Base-by-base conservation (phyloP, 2,113 vertebrate species). In the Syngnathoides biaculeatus region DNA sequence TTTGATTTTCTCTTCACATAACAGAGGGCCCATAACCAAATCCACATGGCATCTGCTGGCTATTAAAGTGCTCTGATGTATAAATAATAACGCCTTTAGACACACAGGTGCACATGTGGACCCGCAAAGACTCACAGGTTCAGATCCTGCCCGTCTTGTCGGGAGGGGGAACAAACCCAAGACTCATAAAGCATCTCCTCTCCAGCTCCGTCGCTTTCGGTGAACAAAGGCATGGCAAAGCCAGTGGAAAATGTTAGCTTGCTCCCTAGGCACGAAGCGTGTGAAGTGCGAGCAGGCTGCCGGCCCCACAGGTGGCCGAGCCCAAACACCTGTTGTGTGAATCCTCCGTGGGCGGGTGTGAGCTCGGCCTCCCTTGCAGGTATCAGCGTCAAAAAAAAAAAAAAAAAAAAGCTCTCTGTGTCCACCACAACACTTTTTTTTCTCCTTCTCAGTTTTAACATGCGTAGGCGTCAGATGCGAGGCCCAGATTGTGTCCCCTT, bases 241-340 rank as follows among this genome's bases (percentile, higher is more conserved):
- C 77, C 87, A 85, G 82, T 90, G 90, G 91, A 91, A 91, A 91
- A 90, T 91, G 81, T 90, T 87, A 86, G 82, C 84, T 83, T 82
- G 83, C 85, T 85, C 87, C 81, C 80, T 75, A 73, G 85, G 53
- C 53, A 87, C 61, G 76, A 84, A 84, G 86, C 85, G 86, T 77
- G 86, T 76, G 82, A 87, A 84, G 88, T 81, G 84, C 74, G 85
- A 89, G 87, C 86, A 89, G 90, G 89, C 86, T 87, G 86, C 79
- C 71, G 69, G 87, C 85, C 89, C 89, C 86, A 86, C 88, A 90
- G 90, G 89, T 89, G 88, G 85, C 83, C 83, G 79, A 76, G 80
- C 86, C 85, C 84, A 80, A 85, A 89, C 91, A 92, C 91, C 91
- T 92, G 91, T 92, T 90, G 89, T 91, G 91, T 90, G 90, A 90